phyloP scores from a whole-genome alignment of 1,140 invertebrate species.

The Brachionus asplanchnoidis region DNA sequence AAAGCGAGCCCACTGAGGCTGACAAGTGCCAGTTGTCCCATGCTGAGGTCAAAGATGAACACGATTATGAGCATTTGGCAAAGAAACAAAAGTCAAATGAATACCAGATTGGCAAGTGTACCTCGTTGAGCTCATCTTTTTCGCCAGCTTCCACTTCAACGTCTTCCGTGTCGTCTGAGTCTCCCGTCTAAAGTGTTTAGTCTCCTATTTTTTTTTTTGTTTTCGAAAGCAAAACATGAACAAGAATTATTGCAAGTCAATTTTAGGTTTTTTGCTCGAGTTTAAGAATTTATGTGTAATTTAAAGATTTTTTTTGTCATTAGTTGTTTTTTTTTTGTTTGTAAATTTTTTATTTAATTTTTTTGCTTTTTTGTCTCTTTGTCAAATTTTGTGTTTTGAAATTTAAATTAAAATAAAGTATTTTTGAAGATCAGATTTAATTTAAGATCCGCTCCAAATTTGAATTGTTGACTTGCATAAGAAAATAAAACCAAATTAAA shows the following conservation, averaged over 20 bases:
- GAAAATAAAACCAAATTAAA: too few relatives aligned
- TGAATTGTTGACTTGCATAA: too few relatives aligned
- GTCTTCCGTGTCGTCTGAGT: not conserved
- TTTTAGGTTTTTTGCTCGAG: not conserved
- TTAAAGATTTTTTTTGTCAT: not conserved
- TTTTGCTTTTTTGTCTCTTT: not conserved
- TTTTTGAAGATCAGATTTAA: not conserved
- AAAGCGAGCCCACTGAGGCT: not conserved
- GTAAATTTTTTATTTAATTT: not conserved
- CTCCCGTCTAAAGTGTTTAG: not conserved
- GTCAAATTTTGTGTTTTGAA: not conserved
- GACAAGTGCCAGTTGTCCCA: not conserved
- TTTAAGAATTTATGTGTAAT: not conserved
- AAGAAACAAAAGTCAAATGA: slow-evolving; percentile 16
- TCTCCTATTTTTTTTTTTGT: not conserved
- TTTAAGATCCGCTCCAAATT: too few relatives aligned
- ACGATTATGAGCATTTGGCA: not conserved
- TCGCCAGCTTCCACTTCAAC: not conserved
- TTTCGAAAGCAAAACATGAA: not conserved
- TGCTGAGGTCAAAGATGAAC: not conserved
- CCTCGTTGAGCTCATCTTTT: slow-evolving; percentile 18
- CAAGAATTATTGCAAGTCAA: not conserved
- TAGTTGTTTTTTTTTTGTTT: not conserved
- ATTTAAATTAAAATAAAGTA: not conserved
- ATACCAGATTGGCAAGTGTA: not conserved